Conservation (phyloP, 2,797 vertebrate species). For the Tokudaia muenninki region DNA sequence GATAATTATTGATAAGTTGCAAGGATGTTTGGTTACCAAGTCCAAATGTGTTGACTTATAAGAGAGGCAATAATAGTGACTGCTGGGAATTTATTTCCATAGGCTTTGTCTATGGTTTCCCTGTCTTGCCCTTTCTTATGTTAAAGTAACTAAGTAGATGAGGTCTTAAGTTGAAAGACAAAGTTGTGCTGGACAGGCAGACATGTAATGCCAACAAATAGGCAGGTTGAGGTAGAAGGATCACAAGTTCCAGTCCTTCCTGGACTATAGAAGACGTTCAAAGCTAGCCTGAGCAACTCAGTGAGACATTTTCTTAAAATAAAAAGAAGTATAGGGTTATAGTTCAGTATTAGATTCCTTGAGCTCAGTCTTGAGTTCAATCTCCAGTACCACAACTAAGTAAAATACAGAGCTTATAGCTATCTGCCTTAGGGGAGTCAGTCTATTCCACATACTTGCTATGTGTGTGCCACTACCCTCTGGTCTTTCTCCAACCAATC, state of each 20-base stretch:
- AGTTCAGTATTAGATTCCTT: not conserved
- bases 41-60: constrained; percentile 27
- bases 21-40: constrained; percentile 25
- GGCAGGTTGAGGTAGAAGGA: not conserved
- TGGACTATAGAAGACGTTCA: not conserved
- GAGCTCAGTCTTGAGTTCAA: not conserved
- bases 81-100: not conserved
- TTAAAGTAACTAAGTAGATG: not conserved
- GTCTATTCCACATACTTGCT: not conserved
- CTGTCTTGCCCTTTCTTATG: not conserved
- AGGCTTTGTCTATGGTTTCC: not conserved
- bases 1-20: constrained; percentile 39
- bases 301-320: not conserved
- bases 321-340: not conserved
- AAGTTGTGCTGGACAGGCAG: not conserved
- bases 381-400: not conserved
- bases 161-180: not conserved
- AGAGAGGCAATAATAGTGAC: not conserved
- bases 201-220: not conserved
- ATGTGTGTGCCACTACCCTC: not conserved
- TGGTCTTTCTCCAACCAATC: not conserved
- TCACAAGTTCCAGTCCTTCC: not conserved
- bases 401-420: not conserved
- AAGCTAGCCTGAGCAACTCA: not conserved
- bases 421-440: not conserved